Evolutionary conservation across 1,140 invertebrate species (phyloP).

Genomic region (Antheraea mylitta): DNA sequence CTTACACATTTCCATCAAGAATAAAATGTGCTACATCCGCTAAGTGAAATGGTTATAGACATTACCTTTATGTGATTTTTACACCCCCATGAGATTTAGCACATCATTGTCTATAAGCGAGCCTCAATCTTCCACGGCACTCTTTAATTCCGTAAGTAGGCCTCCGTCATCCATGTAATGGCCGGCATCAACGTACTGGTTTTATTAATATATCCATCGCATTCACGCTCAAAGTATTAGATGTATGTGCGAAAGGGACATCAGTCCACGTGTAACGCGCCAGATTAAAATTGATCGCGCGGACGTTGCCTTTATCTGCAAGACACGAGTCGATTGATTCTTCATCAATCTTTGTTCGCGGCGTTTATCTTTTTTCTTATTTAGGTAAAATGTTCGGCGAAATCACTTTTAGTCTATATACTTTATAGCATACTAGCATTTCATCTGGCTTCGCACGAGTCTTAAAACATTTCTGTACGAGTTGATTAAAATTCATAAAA

Average conservation of each 20-base stretch:
- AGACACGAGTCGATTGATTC: conserved; percentile 69
- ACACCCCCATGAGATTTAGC: conserved; percentile 24
- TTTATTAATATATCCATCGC: conserved; percentile 31
- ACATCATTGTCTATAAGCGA: conserved; percentile 68
- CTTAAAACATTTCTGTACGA: no score
- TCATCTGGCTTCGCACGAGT: no score
- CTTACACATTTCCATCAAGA: no score
- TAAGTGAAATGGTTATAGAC: background rate
- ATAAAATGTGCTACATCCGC: background rate
- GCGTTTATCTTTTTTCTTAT: conserved; percentile 5
- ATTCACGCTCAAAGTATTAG: conserved; percentile 24
- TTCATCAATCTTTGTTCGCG: conserved; percentile 72
- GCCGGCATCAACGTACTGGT: conserved; percentile 1
- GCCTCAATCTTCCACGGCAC: conserved; percentile 63
- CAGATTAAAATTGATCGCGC: conserved; percentile 76
- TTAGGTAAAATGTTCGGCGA: background rate
- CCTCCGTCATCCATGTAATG: conserved; percentile 50
- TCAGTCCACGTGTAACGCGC: conserved; percentile 44
- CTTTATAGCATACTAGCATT: background rate
- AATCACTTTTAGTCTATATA: background rate
- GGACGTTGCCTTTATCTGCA: conserved; percentile 62
- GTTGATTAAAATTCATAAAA: no score
- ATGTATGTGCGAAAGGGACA: conserved; percentile 28
- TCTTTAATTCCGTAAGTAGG: conserved; percentile 73
- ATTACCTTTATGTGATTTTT: background rate